Conservation (phyloP, 2,888 invertebrate species). For the Eueremaeus valkanovi region DNA sequence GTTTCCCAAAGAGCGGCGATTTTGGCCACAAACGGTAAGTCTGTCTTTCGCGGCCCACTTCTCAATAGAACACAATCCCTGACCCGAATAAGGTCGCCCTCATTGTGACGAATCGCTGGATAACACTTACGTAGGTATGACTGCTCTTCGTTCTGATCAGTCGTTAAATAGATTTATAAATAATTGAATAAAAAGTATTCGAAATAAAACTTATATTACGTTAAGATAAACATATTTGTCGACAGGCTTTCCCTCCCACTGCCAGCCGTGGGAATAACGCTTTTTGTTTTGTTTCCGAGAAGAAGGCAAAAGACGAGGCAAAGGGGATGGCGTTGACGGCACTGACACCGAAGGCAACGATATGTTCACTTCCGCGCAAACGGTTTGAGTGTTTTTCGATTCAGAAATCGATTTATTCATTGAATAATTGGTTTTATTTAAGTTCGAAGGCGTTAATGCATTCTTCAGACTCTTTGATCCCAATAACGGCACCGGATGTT, state of each 20-base stretch:
- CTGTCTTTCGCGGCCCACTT: slow-evolving; percentile 74
- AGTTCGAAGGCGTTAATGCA: no score
- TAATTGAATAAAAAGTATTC: slow-evolving; percentile 8
- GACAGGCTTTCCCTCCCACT: slow-evolving; percentile 78
- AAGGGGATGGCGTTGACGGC: neutral
- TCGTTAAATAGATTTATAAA: neutral
- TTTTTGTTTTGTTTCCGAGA: slow-evolving; percentile 37
- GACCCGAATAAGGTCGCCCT: slow-evolving; percentile 76
- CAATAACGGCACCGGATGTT: neutral
- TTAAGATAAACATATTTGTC: slow-evolving; percentile 79
- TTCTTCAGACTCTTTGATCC: no score
- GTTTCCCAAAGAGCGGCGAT: slow-evolving; percentile 92
- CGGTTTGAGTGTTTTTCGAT: neutral
- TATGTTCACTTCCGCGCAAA: neutral
- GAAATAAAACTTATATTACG: slow-evolving; percentile 59
- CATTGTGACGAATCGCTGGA: slow-evolving; percentile 79
- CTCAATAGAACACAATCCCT: slow-evolving; percentile 87
- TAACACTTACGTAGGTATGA: slow-evolving; percentile 76
- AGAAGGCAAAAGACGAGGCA: neutral
- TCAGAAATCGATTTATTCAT: neutral
- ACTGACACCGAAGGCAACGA: neutral
- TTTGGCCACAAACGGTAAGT: slow-evolving; percentile 90
- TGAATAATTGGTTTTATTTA: no score
- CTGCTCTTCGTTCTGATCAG: slow-evolving; percentile 67
- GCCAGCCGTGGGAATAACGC: slow-evolving; percentile 84